Evolutionary conservation across 2,888 invertebrate genomes (phyloP).

Genomic region (Spilarctia lutea): DNA sequence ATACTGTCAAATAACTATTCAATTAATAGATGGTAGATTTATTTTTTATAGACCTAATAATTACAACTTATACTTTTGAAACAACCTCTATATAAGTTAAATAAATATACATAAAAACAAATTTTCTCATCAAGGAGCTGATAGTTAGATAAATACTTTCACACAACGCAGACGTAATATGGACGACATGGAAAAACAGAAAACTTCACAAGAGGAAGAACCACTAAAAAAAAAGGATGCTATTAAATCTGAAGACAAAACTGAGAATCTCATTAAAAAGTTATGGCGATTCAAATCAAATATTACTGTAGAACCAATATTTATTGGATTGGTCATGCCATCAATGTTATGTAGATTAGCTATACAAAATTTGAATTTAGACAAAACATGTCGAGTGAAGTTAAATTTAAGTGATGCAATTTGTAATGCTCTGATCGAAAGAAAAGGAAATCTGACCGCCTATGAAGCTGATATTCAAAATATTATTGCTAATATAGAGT

Average conservation of each 20-base stretch:
- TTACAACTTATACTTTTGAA: background rate
- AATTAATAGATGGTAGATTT: too few species aligned
- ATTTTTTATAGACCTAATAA: too few species aligned
- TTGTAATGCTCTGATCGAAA: conserved; percentile 90
- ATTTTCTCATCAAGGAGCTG: background rate
- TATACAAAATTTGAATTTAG: conserved; percentile 93
- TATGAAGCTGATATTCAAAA: conserved; percentile 6
- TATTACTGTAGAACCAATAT: conserved; percentile 89
- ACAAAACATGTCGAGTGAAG: conserved; percentile 94
- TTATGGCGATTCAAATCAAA: conserved; percentile 81
- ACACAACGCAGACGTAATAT: background rate
- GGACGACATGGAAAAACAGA: conserved; percentile 43
- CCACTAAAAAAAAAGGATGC: conserved; percentile 62
- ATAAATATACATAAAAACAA: background rate
- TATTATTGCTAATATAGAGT: conserved; percentile 83
- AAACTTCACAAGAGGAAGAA: conserved; percentile 67
- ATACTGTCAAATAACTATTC: too few species aligned
- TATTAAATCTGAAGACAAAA: conserved; percentile 59
- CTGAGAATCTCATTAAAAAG: conserved; percentile 70
- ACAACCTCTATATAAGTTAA: background rate
- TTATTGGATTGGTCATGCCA: conserved; percentile 88
- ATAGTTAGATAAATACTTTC: background rate
- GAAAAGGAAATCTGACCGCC: conserved; percentile 86
- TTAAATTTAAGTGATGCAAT: conserved; percentile 89
- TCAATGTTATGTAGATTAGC: conserved; percentile 89